These are phyloP conservation scores for Leptarthrus brevirostris DNA, from an alignment of 2,888 invertebrate species.

Conservation along the genomic window DNA sequence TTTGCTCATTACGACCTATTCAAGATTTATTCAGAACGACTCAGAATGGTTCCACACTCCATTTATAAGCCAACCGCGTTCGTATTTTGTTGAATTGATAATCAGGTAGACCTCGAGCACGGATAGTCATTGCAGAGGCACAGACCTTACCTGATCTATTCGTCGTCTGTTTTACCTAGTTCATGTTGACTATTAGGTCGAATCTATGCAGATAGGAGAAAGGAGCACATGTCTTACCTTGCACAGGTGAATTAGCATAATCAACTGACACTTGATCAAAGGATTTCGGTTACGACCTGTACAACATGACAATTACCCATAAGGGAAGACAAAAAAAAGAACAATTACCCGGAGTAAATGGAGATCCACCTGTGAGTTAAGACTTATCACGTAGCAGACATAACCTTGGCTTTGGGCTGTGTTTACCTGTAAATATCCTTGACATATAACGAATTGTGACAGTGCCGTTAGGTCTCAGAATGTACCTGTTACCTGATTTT, in stretches of 20 bases:
- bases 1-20: constrained; percentile 36
- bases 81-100: constrained; percentile 11
- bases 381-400: constrained; percentile 17
- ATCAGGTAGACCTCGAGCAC: not conserved
- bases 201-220: constrained; percentile 2
- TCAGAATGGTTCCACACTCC: constrained; percentile 16
- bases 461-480: constrained; percentile 25
- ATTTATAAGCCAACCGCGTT: constrained; percentile 13
- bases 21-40: constrained; percentile 37
- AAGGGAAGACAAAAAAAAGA: not conserved
- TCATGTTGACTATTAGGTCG: not conserved
- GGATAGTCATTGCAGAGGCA: too few species aligned
- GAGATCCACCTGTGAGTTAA: constrained; percentile 14
- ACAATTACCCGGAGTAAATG: not conserved
- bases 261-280: constrained; percentile 39
- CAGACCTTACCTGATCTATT: too few species aligned
- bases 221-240: constrained; percentile 19
- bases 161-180: not conserved
- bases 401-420: constrained; percentile 12
- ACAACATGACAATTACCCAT: constrained; percentile 33
- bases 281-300: constrained; percentile 30
- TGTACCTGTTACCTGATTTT: constrained; percentile 14
- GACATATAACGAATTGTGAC: constrained; percentile 25
- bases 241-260: constrained; percentile 35
- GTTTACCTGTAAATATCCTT: constrained; percentile 32